Percentiles rank a stretch among this genome's conserved stretches.
These are phyloP conservation scores for Portevinia maculata DNA, from an alignment of 2,888 invertebrate species.

Conservation along the genomic window DNA sequence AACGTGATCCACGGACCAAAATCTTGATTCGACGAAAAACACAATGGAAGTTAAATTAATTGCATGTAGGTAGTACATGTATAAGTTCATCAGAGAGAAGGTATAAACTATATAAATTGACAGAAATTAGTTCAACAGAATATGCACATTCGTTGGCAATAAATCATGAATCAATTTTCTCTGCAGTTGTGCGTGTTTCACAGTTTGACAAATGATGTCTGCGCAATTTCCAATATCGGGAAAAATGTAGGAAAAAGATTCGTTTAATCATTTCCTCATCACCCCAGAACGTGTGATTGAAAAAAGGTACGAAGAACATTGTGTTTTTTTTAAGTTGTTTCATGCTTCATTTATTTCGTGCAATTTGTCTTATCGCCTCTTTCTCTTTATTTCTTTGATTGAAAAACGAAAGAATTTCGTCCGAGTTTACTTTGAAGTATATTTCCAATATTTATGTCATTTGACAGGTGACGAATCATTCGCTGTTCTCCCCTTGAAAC, in stretches of 20 bases:
- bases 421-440: conserved; percentile 20
- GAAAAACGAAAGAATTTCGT: conserved; percentile 26
- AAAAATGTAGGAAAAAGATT: conserved; percentile 32
- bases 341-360: conserved; percentile 70
- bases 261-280: conserved; percentile 68
- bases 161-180: conserved; percentile 62
- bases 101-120: conserved; percentile 15
- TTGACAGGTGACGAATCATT: conserved; percentile 70
- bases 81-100: conserved; percentile 17
- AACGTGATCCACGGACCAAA: conserved; percentile 58
- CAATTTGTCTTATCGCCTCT: conserved; percentile 64
- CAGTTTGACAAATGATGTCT: conserved; percentile 69
- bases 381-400: conserved; percentile 39
- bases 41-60: conserved; percentile 54
- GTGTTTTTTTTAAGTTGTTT: conserved; percentile 52
- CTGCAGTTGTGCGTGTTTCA: conserved; percentile 13
- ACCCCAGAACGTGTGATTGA: conserved; percentile 51
- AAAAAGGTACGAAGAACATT: conserved; percentile 43
- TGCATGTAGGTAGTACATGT: no score
- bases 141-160: conserved; percentile 56
- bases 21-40: conserved; percentile 27
- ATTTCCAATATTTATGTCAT: conserved; percentile 37
- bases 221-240: conserved; percentile 50
- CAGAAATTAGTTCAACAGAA: conserved; percentile 57
- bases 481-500: conserved; percentile 1